These are phyloP conservation scores for Yponomeuta plumbellus DNA, from an alignment of 2,888 invertebrate species.

Conservation along the genomic window DNA sequence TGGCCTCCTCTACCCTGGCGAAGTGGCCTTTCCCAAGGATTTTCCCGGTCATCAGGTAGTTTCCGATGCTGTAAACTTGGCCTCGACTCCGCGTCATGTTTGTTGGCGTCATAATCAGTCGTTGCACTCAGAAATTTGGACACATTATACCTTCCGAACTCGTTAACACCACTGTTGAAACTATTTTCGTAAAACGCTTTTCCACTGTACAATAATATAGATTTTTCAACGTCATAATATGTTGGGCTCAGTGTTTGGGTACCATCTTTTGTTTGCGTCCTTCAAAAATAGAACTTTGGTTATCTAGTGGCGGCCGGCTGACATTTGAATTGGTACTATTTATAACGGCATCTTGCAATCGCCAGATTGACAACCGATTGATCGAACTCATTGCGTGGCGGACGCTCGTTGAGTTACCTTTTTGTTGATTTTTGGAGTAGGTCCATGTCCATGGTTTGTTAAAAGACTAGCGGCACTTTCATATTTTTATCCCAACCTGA, in stretches of 20 bases:
- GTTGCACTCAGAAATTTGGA: constrained; percentile 46
- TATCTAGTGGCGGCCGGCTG: constrained; percentile 31
- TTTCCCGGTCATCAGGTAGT: constrained; percentile 82
- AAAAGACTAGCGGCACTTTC: too few species aligned
- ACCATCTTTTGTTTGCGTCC: constrained; percentile 54
- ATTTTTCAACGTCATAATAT: constrained; percentile 53
- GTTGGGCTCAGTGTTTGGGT: constrained; percentile 33
- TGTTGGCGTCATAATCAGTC: constrained; percentile 43
- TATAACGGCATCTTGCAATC: constrained; percentile 36
- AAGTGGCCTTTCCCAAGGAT: constrained; percentile 86
- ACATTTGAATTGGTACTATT: constrained; percentile 52
- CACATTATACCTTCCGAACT: constrained; percentile 28
- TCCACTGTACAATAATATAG: constrained; percentile 26
- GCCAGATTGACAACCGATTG: constrained; percentile 23
- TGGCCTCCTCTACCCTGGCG: constrained; percentile 84
- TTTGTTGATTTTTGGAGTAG: neutral
- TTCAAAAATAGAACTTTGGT: constrained; percentile 58
- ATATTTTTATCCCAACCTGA: too few species aligned
- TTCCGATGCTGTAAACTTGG: constrained; percentile 79
- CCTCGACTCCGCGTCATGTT: constrained; percentile 49
- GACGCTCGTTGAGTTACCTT: neutral
- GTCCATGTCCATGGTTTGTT: too few species aligned
- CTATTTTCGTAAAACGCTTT: constrained; percentile 1
- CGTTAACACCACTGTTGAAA: neutral
- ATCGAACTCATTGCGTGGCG: neutral